These are phyloP conservation scores for Yponomeuta sedellus DNA, from an alignment of 2,888 invertebrate genomes.

Conservation along the genomic window DNA sequence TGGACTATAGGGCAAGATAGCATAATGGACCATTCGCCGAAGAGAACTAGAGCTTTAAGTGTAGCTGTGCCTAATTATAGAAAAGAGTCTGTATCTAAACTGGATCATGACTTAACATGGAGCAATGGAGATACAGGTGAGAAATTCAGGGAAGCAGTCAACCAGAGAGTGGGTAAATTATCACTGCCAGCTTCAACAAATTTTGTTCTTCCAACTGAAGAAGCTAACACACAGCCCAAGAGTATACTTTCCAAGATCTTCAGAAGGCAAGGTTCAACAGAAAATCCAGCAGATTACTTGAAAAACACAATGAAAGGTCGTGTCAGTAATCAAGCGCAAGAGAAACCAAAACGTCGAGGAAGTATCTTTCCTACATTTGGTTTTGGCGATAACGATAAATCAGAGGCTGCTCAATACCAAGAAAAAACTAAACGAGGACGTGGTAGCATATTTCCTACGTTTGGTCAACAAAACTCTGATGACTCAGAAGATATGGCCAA, in stretches of 20 bases:
- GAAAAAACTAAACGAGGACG: conserved; percentile 21
- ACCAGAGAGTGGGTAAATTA: conserved; percentile 58
- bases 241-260: conserved; percentile 50
- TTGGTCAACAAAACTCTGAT: conserved; percentile 29
- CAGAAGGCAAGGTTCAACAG: conserved; percentile 49
- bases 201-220: conserved; percentile 26
- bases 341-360: conserved; percentile 45
- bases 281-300: conserved; percentile 51
- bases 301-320: conserved; percentile 56
- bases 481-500: conserved; percentile 33
- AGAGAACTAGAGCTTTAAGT: conserved; percentile 79
- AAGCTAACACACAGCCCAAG: conserved; percentile 34
- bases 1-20: conserved; percentile 76
- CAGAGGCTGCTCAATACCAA: neutral
- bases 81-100: conserved; percentile 57
- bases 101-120: conserved; percentile 79
- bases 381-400: conserved; percentile 40
- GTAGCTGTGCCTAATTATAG: conserved; percentile 69
- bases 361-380: conserved; percentile 57
- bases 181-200: conserved; percentile 50
- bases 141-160: conserved; percentile 74
- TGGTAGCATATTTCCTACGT: conserved; percentile 26
- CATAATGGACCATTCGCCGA: conserved; percentile 46
- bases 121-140: conserved; percentile 79
- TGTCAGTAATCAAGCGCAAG: conserved; percentile 40